A percentile compares a stretch with the other conserved stretches of the same genome.
Conservation (phyloP, 1,140 invertebrate genomes). For the Aphaenogaster ashmeadi region DNA sequence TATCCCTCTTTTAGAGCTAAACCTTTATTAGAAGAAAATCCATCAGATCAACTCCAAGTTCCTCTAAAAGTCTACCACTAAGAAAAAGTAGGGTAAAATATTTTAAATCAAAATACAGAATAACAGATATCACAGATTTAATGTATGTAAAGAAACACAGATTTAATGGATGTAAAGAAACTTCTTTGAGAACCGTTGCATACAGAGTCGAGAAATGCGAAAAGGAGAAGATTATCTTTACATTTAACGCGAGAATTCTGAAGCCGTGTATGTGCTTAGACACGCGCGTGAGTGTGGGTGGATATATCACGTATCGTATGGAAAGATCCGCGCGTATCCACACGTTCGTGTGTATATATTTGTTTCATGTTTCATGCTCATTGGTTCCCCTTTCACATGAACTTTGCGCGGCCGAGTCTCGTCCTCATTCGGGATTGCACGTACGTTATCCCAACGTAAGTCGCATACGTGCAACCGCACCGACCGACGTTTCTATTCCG, state of each 20-base stretch:
- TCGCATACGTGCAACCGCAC: slow-evolving; percentile 51
- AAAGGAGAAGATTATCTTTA: slow-evolving; percentile 27
- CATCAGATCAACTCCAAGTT: neutral
- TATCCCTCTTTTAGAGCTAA: neutral
- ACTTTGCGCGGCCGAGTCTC: slow-evolving; percentile 81
- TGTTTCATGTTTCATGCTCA: slow-evolving; percentile 81
- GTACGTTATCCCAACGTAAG: slow-evolving; percentile 51
- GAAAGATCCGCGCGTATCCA: neutral
- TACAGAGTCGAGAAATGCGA: neutral
- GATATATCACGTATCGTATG: slow-evolving; percentile 13
- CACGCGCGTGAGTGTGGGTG: slow-evolving; percentile 1
- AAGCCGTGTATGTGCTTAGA: neutral
- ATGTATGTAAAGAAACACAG: neutral
- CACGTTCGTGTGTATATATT: slow-evolving; percentile 50
- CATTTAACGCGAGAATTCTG: slow-evolving; percentile 37
- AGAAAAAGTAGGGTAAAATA: neutral
- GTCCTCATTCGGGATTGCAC: slow-evolving; percentile 79
- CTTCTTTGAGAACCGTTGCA: neutral
- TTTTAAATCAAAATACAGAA: slow-evolving; percentile 18
- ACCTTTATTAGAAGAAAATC: neutral
- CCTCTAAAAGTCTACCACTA: neutral
- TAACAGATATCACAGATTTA: neutral
- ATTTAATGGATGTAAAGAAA: no score
- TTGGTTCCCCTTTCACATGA: slow-evolving; percentile 85
- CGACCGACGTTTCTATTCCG: slow-evolving; percentile 73